These are phyloP conservation scores for Scyliorhinus canicula DNA, from an alignment of 2,797 vertebrate species.

Conservation along the genomic window DNA sequence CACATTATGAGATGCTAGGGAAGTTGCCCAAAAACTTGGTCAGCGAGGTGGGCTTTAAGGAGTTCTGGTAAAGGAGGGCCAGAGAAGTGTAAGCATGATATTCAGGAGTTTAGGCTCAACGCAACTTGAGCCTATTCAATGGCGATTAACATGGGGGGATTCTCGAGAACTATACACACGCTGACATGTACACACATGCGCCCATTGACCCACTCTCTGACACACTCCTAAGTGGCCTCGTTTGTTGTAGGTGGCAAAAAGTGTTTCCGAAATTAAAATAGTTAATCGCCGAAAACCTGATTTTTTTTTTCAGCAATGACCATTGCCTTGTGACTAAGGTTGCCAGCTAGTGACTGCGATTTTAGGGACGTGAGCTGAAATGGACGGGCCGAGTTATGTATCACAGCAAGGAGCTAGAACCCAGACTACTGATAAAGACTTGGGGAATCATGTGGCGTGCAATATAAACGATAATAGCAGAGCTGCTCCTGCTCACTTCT, in stretches of 20 bases:
- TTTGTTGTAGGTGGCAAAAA: neutral
- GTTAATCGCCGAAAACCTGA: neutral
- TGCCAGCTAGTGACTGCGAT: neutral
- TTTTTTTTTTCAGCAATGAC: neutral
- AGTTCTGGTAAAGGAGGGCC: neutral
- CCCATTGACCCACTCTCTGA: neutral
- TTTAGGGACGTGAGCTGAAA: neutral
- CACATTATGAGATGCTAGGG: neutral
- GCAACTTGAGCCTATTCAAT: neutral
- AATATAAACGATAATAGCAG: neutral
- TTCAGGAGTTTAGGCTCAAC: neutral
- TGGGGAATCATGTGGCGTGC: neutral
- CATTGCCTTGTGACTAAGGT: neutral
- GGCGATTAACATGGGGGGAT: neutral
- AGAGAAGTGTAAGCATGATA: neutral
- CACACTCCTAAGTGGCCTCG: neutral
- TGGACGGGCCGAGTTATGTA: neutral
- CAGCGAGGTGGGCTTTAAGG: neutral
- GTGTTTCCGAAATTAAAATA: too few species aligned
- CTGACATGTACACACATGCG: too few species aligned
- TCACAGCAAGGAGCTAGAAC: neutral
- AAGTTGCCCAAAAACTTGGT: neutral
- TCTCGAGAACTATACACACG: neutral
- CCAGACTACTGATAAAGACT: neutral
- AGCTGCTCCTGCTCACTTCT: neutral